Conservation (phyloP, 23 tunicate species). For the Trididemnum miniatum region DNA sequence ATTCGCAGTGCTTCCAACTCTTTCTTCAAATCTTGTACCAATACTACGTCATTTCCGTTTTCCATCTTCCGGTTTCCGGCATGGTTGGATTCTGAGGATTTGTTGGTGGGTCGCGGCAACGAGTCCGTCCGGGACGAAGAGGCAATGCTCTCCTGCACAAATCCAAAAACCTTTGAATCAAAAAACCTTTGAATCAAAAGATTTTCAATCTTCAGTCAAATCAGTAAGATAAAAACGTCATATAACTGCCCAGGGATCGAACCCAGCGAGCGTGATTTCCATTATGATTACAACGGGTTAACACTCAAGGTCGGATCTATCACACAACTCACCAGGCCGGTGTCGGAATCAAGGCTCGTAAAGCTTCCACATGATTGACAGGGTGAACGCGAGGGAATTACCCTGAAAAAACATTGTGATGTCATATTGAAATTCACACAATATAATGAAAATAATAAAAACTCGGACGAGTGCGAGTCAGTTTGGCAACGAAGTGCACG, state of each 20-base stretch:
- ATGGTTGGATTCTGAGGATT: background rate
- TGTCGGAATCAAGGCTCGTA: slow-evolving; percentile 79
- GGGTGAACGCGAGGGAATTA: slow-evolving; percentile 58
- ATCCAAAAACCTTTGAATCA: no score
- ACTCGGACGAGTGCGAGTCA: no score
- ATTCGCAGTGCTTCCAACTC: slow-evolving; percentile 17
- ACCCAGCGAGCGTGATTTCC: no score
- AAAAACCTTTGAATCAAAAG: no score
- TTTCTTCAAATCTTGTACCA: slow-evolving; percentile 9
- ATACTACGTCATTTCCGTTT: slow-evolving; percentile 11
- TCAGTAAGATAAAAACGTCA: no score
- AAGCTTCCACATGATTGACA: slow-evolving; percentile 83
- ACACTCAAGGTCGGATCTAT: no score
- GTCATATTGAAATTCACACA: no score
- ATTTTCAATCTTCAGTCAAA: no score
- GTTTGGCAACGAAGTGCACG: no score
- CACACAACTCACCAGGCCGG: slow-evolving; percentile 80
- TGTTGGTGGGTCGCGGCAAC: slow-evolving; percentile 25
- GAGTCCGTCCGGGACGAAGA: slow-evolving; percentile 37
- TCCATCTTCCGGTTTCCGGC: slow-evolving; percentile 41
- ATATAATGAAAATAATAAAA: no score
- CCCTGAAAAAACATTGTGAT: slow-evolving; percentile 24
- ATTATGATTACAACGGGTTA: no score
- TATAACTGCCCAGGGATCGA: no score
- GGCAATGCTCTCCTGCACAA: slow-evolving; percentile 44